Evolutionary conservation across 2,888 invertebrate genomes (phyloP).

Genomic region (Alentia gelatinosa): DNA sequence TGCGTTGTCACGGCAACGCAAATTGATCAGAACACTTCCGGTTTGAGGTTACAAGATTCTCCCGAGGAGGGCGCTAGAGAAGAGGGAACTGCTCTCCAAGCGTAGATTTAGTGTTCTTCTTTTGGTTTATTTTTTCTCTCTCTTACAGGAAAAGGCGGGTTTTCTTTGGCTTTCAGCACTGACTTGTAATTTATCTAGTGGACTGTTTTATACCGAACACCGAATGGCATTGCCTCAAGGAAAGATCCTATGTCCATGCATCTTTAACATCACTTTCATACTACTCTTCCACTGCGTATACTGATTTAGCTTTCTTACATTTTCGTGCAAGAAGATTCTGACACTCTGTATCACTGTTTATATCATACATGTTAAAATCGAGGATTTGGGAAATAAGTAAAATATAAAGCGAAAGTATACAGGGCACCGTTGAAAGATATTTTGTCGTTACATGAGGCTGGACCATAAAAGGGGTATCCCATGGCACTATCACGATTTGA

Average conservation of each 20-base stretch:
- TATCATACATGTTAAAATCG: too few species aligned
- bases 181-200: background rate
- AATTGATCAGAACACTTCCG: constrained; percentile 17
- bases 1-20: constrained; percentile 11
- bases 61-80: background rate
- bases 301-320: background rate
- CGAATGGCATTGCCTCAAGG: too few species aligned
- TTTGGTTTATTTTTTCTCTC: background rate
- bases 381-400: too few species aligned
- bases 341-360: too few species aligned
- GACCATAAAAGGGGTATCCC: too few species aligned
- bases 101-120: background rate
- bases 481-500: too few species aligned
- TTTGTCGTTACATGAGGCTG: too few species aligned
- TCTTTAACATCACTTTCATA: background rate
- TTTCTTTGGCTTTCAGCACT: background rate
- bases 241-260: too few species aligned
- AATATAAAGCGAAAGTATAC: too few species aligned
- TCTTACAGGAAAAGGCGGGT: background rate
- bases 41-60: constrained; percentile 13
- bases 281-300: background rate
- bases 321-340: background rate
- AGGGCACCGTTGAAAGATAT: too few species aligned
- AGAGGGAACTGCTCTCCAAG: background rate
- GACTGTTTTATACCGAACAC: too few species aligned